Conservation (phyloP, 2,113 vertebrate genomes). For the Lamprotornis superbus region DNA sequence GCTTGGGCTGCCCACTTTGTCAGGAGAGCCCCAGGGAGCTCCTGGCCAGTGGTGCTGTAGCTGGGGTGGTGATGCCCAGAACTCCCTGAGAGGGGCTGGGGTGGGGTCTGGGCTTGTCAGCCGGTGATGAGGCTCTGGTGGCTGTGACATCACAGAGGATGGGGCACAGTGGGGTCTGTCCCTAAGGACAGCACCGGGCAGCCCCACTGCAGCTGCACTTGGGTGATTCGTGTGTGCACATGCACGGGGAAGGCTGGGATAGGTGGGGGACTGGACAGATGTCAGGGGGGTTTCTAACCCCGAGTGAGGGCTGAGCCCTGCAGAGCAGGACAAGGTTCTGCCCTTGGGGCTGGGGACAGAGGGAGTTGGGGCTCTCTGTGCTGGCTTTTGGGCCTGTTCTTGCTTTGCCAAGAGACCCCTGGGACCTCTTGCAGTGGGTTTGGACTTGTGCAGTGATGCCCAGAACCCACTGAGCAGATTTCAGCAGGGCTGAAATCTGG, state of each 20-base stretch:
- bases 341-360: neutral
- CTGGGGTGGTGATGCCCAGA: neutral
- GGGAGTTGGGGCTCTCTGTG: neutral
- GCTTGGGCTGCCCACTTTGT: neutral
- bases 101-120: neutral
- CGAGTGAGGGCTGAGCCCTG: neutral
- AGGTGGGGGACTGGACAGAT: too few relatives aligned
- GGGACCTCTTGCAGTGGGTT: neutral
- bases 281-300: neutral
- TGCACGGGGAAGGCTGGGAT: neutral
- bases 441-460: neutral
- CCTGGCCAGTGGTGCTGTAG: neutral
- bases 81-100: neutral
- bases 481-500: neutral
- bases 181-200: neutral
- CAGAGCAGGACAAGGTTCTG: neutral
- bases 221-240: accelerated
- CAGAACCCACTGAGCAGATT: neutral
- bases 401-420: neutral
- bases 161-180: neutral
- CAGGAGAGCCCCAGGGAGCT: neutral
- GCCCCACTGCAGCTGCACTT: neutral
- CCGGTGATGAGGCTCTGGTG: neutral
- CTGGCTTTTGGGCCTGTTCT: neutral
- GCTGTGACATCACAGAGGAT: neutral